Percentiles rank a stretch among this genome's conserved stretches.
phyloP scores from a whole-genome alignment of 2,797 vertebrate genomes.

The Sebastes iracundus region DNA sequence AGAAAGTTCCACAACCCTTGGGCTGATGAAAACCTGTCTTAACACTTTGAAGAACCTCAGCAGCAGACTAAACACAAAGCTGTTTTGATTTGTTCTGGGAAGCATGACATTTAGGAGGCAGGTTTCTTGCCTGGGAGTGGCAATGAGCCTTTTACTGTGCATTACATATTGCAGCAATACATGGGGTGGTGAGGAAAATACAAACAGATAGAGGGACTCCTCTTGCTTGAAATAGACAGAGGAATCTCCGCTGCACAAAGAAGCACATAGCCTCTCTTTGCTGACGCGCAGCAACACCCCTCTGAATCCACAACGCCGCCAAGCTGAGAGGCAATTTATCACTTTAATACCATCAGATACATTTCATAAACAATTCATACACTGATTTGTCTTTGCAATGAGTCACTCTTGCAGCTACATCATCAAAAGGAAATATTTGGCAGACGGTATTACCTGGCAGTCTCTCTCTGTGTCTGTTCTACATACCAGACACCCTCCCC shows the following conservation, averaged over 20 bases:
- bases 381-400: constrained; percentile 62
- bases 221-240: constrained; percentile 8
- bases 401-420: constrained; percentile 55
- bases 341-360: constrained; percentile 66
- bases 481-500: constrained; percentile 17
- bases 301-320: constrained; percentile 37
- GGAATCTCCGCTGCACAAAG: constrained; percentile 22
- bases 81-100: constrained; percentile 28
- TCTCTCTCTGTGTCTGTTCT: constrained; percentile 37
- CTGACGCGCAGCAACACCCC: constrained; percentile 22
- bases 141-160: constrained; percentile 22
- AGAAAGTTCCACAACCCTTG: constrained; percentile 31
- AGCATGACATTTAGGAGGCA: constrained; percentile 42
- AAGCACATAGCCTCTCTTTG: constrained; percentile 1
- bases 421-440: constrained; percentile 71
- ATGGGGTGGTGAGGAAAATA: background rate
- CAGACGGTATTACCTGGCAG: constrained; percentile 52
- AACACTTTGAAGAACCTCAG: constrained; percentile 13
- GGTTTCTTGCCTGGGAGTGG: constrained; percentile 24
- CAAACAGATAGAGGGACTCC: constrained; percentile 18
- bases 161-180: constrained; percentile 13
- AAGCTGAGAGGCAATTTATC: constrained; percentile 67
- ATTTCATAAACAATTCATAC: constrained; percentile 70
- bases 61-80: constrained; percentile 4
- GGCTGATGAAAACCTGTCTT: constrained; percentile 39